phyloP scores from a whole-genome alignment of 2,113 vertebrate genomes.

The Calyptommatus sinebrachiatus region DNA sequence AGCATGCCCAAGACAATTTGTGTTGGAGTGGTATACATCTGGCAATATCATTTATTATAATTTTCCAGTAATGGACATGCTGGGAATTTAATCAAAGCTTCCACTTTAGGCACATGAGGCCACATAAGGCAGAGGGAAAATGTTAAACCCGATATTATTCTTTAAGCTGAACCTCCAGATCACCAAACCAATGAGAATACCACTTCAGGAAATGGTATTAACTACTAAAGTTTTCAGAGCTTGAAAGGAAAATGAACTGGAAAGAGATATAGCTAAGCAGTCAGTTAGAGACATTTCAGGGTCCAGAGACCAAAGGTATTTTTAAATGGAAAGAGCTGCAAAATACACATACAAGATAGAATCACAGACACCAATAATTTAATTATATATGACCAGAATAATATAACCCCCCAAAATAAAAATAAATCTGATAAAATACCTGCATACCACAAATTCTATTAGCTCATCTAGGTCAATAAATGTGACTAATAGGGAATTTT shows the following conservation, averaged over 20 bases:
- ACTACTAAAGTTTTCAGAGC: background rate
- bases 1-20: background rate
- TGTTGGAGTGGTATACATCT: slow-evolving; percentile 43
- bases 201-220: slow-evolving; percentile 5
- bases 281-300: slow-evolving; percentile 1
- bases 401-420: background rate
- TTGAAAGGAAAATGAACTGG: slow-evolving; percentile 10
- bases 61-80: slow-evolving; percentile 7
- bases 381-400: background rate
- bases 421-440: background rate
- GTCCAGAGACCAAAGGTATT: slow-evolving; percentile 2
- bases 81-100: slow-evolving; percentile 29
- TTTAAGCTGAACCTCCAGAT: slow-evolving; percentile 14
- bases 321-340: background rate
- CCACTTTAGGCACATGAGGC: slow-evolving; percentile 12
- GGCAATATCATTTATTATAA: slow-evolving; percentile 26
- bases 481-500: background rate
- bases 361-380: background rate
- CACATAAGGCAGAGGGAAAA: slow-evolving; percentile 33
- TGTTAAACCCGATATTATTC: background rate
- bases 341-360: background rate
- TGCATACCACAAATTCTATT: background rate
- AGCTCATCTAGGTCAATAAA: background rate
- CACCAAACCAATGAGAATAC: background rate
- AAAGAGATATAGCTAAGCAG: slow-evolving; percentile 4